phyloP scores from a whole-genome alignment of 2,797 vertebrate genomes.

The Thripadectes ignobilis region DNA sequence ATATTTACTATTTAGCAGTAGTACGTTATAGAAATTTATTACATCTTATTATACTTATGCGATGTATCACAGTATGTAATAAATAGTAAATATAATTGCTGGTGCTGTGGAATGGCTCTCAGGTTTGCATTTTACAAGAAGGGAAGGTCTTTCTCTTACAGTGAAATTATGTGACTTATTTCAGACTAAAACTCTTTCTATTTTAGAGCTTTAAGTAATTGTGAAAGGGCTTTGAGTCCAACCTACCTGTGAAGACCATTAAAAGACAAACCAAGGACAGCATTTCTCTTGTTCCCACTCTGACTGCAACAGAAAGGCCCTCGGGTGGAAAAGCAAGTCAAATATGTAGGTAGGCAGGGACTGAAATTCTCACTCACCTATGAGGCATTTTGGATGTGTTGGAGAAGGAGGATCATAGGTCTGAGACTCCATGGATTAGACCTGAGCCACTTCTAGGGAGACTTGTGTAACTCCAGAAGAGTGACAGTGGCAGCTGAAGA shows the following conservation, averaged over 20 bases:
- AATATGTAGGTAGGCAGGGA: neutral
- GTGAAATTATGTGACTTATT: neutral
- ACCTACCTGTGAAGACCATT: neutral
- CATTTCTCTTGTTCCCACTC: neutral
- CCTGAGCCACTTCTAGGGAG: neutral
- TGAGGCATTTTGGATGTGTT: neutral
- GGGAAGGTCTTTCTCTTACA: neutral
- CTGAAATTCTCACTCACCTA: neutral
- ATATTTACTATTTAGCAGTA: neutral
- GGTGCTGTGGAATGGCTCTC: neutral
- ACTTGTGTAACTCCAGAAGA: neutral
- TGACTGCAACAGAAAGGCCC: neutral
- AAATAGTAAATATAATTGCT: neutral
- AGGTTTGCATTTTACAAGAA: neutral
- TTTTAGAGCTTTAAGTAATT: neutral
- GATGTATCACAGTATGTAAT: neutral
- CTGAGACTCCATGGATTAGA: neutral
- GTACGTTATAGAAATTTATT: neutral
- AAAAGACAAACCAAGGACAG: neutral
- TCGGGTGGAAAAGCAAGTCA: neutral
- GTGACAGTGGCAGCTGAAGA: neutral
- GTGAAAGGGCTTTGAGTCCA: neutral
- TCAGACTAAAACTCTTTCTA: neutral
- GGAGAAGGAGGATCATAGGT: neutral
- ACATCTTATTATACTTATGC: neutral